Conservation (phyloP, 2,113 vertebrate species). For the Dinomys branickii region DNA sequence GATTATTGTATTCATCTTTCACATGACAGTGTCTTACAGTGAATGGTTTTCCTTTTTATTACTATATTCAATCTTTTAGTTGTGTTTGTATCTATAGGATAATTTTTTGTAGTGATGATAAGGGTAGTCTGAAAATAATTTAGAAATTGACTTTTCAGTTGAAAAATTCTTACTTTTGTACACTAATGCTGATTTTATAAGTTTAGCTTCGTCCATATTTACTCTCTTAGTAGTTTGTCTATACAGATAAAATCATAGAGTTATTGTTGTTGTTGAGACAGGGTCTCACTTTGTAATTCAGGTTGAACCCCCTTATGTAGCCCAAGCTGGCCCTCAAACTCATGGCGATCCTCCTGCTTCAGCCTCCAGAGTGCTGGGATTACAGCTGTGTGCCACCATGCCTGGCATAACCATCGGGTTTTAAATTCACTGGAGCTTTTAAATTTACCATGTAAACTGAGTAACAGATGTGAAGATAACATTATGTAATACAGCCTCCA, state of each 20-base stretch:
- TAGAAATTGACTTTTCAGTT: slow-evolving; percentile 28
- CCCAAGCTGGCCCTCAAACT: background rate
- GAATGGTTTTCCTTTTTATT: background rate
- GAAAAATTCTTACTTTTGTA: background rate
- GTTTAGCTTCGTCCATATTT: slow-evolving; percentile 9
- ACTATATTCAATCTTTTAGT: background rate
- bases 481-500: too few species aligned
- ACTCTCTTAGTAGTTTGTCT: slow-evolving; percentile 36
- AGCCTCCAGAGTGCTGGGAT: background rate
- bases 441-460: background rate
- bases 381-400: background rate
- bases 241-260: background rate
- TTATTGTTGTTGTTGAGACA: background rate
- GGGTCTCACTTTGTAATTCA: background rate
- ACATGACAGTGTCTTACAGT: background rate
- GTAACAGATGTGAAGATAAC: too few species aligned
- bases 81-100: background rate
- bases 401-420: background rate
- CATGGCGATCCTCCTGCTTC: background rate
- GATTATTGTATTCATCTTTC: background rate
- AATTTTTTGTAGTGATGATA: slow-evolving; percentile 40
- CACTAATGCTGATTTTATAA: background rate
- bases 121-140: slow-evolving; percentile 39
- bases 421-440: slow-evolving; percentile 34
- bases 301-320: background rate